Percentiles rank a stretch among this genome's conserved stretches.
phyloP scores from a whole-genome alignment of 2,113 vertebrate genomes.

The Myotis yumanensis region DNA sequence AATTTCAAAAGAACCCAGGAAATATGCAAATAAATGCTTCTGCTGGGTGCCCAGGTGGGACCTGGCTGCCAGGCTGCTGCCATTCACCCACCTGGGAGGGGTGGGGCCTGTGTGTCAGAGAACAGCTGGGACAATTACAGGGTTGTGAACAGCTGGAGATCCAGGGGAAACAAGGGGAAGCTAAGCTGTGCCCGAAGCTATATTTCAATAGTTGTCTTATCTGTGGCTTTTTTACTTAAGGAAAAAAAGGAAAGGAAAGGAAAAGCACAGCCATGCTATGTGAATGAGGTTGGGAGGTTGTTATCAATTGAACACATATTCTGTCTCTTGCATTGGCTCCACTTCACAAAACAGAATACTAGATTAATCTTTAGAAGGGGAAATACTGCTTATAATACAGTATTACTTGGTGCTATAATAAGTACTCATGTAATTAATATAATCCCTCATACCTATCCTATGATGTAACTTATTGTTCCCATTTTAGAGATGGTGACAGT shows the following conservation, averaged over 20 bases:
- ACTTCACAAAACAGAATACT: constrained; percentile 30
- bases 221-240: neutral
- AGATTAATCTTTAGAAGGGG: neutral
- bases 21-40: constrained; percentile 54
- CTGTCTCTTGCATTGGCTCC: neutral
- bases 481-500: neutral
- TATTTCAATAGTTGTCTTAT: neutral
- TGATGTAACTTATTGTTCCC: neutral
- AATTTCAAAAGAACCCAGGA: constrained; percentile 69
- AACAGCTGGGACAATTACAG: constrained; percentile 54
- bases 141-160: constrained; percentile 61
- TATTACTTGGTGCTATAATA: neutral
- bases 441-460: neutral
- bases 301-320: neutral
- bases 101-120: neutral
- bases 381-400: neutral
- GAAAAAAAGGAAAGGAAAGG: neutral
- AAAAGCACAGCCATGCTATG: neutral
- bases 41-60: constrained; percentile 61
- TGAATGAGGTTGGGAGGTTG: neutral
- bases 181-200: constrained; percentile 51
- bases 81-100: constrained; percentile 34
- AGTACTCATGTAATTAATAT: neutral
- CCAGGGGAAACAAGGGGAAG: neutral
- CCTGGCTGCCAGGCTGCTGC: constrained; percentile 55